phyloP scores from a whole-genome alignment of 2,113 vertebrate species.

The Leiothrix lutea region DNA sequence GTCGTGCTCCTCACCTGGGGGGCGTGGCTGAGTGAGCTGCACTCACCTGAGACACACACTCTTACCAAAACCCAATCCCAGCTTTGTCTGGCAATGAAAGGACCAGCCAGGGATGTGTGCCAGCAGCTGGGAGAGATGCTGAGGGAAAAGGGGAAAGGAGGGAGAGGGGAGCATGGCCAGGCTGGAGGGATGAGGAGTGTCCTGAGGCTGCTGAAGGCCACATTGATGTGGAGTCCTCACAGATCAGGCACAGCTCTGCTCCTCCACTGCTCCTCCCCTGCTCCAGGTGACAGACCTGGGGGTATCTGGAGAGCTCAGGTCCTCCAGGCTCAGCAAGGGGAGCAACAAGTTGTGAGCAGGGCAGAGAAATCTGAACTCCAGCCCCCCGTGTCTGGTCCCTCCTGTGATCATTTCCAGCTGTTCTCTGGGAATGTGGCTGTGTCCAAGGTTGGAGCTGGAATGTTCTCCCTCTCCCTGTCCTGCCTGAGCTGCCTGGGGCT shows the following conservation, averaged over 20 bases:
- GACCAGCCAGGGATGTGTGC: rapidly evolving
- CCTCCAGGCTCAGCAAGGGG: neutral
- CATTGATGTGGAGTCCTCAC: neutral
- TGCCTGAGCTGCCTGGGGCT: neutral
- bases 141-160: neutral
- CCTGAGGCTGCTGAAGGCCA: neutral
- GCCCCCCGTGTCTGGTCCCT: neutral
- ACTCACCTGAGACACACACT: neutral
- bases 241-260: neutral
- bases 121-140: neutral
- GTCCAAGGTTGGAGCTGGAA: neutral
- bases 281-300: neutral
- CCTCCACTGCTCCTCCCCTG: neutral
- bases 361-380: neutral
- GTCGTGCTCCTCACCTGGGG: neutral
- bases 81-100: neutral
- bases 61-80: neutral
- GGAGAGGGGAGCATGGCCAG: rapidly evolving
- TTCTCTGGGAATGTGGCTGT: neutral
- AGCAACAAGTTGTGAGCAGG: neutral
- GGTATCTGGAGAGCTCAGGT: neutral
- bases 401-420: neutral
- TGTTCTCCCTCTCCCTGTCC: neutral
- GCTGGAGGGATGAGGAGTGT: neutral
- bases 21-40: neutral